phyloP scores from a whole-genome alignment of 2,888 invertebrate species.

The Schizaphis graminum region DNA sequence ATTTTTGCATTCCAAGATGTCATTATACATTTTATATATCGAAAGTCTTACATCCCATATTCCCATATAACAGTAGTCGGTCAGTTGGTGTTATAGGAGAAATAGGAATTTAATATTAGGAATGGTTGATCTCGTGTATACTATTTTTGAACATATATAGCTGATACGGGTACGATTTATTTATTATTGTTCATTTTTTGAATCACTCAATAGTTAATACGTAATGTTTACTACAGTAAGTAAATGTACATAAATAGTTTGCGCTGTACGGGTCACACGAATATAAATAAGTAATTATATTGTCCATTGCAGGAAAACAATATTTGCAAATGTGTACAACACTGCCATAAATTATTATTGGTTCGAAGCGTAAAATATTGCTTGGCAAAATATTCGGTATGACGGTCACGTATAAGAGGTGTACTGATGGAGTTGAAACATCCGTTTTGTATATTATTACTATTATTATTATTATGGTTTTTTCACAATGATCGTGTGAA shows the following conservation, averaged over 20 bases:
- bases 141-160: background rate
- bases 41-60: background rate
- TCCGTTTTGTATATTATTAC: background rate
- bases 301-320: background rate
- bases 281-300: background rate
- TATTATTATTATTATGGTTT: slow-evolving; percentile 1
- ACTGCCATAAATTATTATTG: background rate
- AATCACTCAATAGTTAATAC: background rate
- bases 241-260: background rate
- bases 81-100: background rate
- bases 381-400: background rate
- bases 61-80: background rate
- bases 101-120: no score
- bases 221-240: background rate
- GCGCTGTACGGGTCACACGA: background rate
- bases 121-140: no score
- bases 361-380: background rate
- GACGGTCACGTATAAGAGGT: background rate
- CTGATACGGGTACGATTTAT: background rate
- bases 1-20: background rate
- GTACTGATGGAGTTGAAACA: background rate
- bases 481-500: slow-evolving; percentile 41
- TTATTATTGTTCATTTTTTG: background rate
- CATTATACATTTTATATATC: background rate
- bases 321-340: background rate